Evolutionary conservation across 2,113 vertebrate genomes (phyloP).

Genomic region (Callionymus lyra): DNA sequence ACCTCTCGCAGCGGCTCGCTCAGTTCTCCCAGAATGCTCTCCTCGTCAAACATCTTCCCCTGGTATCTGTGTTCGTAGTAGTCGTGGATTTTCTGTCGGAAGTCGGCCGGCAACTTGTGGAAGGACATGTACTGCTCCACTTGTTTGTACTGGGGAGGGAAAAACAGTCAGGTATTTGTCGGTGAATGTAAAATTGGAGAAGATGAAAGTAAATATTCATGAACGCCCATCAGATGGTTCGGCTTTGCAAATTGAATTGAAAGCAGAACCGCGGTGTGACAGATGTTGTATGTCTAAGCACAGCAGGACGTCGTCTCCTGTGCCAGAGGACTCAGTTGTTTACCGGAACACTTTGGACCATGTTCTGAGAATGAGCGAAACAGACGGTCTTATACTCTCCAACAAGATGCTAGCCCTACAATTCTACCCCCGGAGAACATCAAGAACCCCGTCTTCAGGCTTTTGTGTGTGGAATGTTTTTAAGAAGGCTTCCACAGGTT

Average conservation of each 20-base stretch:
- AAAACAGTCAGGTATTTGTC: neutral
- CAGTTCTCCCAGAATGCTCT: slow-evolving; percentile 93
- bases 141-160: slow-evolving; percentile 83
- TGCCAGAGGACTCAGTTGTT: too few species aligned
- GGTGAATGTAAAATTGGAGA: too few species aligned
- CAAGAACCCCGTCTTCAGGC: too few species aligned
- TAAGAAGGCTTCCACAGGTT: too few species aligned
- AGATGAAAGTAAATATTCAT: slow-evolving; percentile 1
- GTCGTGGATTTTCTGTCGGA: slow-evolving; percentile 93
- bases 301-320: too few species aligned
- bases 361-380: too few species aligned
- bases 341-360: too few species aligned
- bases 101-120: slow-evolving; percentile 92
- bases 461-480: too few species aligned
- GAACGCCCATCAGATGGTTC: neutral
- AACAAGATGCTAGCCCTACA: too few species aligned
- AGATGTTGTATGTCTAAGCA: neutral
- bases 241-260: neutral
- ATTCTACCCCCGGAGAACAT: too few species aligned
- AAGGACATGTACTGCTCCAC: slow-evolving; percentile 99
- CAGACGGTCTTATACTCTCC: too few species aligned
- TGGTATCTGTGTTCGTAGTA: slow-evolving; percentile 98
- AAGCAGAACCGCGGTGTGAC: neutral
- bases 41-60: slow-evolving; percentile 98
- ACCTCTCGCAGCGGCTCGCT: slow-evolving; percentile 92